Evolutionary conservation across 2,797 vertebrate genomes (phyloP), one percentile per base, ranked within the genome.

Genomic region (Myoxocephalus aenaeus): DNA sequence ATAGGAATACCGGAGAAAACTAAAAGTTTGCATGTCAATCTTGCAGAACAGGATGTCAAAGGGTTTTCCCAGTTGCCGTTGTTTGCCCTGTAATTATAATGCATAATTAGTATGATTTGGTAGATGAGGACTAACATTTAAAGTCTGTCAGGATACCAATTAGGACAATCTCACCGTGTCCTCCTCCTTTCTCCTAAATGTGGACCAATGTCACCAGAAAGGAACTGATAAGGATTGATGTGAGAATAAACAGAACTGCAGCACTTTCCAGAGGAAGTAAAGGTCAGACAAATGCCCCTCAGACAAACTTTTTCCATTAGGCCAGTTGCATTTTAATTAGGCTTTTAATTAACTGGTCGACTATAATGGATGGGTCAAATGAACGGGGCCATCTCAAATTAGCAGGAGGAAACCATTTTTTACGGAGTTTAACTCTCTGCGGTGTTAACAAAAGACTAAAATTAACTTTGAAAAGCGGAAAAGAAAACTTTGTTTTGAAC

Each of bases 321-420:
- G 34, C 29, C 48, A 27, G 58, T 59, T 78, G 73, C 69, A 70
- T 50, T 82, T 91, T 89, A 89, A 92, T 89, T 81, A 81, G 66
- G 77, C 65, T 74, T 85, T 88, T 89, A 92, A 89, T 92, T 90
- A 91, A 84, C 40, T 18, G 80, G 84, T 71, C 78, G 85, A 20
- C 59, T 74, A 54, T 51, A 59, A 40, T 7, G 65, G 40, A 74
- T 27, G 68, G 83, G 80, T 86, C 85, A 83, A 84, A 79, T 34
- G 38, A 70, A 53, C 34, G 4, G 22, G 20, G 44, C 46, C 76
- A 73, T 81, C 50, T 77, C 68, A 77, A 85, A 85, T 81, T 80
- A 82, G 18, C 14, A 71, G 58, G 54, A 66, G 34, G 29, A 66
- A 9, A 34, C 38, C 29, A 27, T 53, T 71, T 73, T 22, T 79